Evolutionary conservation across 2,888 invertebrate species (phyloP).

Genomic region (Sphinx pinastri): DNA sequence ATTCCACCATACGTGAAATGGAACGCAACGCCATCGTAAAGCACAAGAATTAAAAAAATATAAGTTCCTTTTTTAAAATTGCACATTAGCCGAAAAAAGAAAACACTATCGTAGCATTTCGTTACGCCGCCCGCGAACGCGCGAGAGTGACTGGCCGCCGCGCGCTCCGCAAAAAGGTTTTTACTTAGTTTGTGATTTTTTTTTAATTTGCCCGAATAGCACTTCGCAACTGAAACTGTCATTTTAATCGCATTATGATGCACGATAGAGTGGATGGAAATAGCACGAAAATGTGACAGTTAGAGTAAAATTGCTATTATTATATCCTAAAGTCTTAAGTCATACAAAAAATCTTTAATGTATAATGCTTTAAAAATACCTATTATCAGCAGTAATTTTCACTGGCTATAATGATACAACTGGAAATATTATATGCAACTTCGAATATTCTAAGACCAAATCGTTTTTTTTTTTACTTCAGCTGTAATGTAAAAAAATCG

Average conservation of each 20-base stretch:
- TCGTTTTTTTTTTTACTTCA: too few relatives aligned
- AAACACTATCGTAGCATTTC: slow-evolving; percentile 51
- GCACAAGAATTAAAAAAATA: slow-evolving; percentile 27
- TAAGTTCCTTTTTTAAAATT: slow-evolving; percentile 34
- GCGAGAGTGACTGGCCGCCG: slow-evolving; percentile 60
- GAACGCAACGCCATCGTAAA: slow-evolving; percentile 54
- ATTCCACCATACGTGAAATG: slow-evolving; percentile 54
- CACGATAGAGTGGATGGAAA: slow-evolving; percentile 8
- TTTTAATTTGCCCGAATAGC: slow-evolving; percentile 28
- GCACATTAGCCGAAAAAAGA: slow-evolving; percentile 30
- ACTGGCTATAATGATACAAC: too few relatives aligned
- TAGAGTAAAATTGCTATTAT: not conserved
- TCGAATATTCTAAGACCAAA: too few relatives aligned
- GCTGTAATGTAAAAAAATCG: too few relatives aligned
- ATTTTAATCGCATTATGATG: slow-evolving; percentile 17
- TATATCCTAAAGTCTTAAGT: not conserved
- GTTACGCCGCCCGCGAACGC: slow-evolving; percentile 50
- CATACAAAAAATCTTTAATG: not conserved
- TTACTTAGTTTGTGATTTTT: slow-evolving; percentile 32
- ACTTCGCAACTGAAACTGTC: slow-evolving; percentile 28
- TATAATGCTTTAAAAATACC: too few relatives aligned
- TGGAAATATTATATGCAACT: too few relatives aligned
- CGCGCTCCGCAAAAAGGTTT: slow-evolving; percentile 31
- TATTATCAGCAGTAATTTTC: too few relatives aligned
- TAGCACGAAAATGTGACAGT: slow-evolving; percentile 7